Evolutionary conservation across 1,140 invertebrate genomes (phyloP).

Genomic region (Dreissena polymorpha): DNA sequence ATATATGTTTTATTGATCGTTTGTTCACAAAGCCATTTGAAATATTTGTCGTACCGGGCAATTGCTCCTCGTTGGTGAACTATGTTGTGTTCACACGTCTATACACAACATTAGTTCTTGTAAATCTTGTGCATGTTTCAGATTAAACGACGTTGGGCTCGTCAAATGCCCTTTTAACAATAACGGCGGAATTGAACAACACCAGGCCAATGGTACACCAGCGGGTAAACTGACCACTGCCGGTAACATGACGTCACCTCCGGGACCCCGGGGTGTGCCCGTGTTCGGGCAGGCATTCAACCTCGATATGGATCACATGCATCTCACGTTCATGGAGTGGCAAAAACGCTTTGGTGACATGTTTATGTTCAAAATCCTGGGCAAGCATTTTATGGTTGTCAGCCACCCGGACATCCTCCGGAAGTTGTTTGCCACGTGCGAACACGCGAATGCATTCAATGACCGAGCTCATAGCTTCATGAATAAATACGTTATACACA

Average conservation of each 20-base stretch:
- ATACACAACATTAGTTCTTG: no score
- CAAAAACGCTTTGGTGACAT: constrained; percentile 45
- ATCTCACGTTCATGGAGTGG: constrained; percentile 52
- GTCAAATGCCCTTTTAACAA: no score
- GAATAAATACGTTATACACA: constrained; percentile 39
- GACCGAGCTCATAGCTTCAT: constrained; percentile 48
- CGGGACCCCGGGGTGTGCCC: constrained; percentile 40
- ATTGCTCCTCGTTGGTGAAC: no score
- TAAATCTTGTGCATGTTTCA: no score
- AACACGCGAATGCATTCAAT: constrained; percentile 23
- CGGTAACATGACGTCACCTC: constrained; percentile 4
- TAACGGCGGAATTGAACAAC: background rate
- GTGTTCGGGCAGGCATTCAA: constrained; percentile 48
- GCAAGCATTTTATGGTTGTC: constrained; percentile 34
- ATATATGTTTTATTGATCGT: no score
- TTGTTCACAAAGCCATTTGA: no score
- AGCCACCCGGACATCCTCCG: constrained; percentile 48
- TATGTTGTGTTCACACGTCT: no score
- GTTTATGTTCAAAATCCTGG: constrained; percentile 49
- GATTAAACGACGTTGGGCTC: no score
- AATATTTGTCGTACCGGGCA: no score
- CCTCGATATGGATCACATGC: constrained; percentile 37
- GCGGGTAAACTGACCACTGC: background rate
- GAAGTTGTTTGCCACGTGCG: constrained; percentile 42
- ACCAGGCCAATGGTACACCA: background rate